These are phyloP conservation scores for Umimayanthus chanpuru DNA, from an alignment of 92 coral and sea anemone species.

Conservation along the genomic window DNA sequence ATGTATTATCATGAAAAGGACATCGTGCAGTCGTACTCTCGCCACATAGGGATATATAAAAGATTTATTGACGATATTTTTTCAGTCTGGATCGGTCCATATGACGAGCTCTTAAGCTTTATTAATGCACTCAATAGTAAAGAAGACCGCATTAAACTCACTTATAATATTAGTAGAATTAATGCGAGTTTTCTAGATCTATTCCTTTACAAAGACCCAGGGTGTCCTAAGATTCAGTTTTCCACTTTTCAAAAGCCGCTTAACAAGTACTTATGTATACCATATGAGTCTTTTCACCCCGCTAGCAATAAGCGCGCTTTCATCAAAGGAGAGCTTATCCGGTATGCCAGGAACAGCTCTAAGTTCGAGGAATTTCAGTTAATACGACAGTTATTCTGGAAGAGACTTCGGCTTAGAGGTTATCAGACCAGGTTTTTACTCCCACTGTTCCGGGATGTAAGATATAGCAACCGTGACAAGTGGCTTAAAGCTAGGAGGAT, in stretches of 20 bases:
- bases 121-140: slow-evolving; percentile 1
- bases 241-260: slow-evolving; percentile 22
- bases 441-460: slow-evolving; percentile 2
- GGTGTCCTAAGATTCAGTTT: background rate
- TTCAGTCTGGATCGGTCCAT: too few relatives aligned
- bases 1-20: too few relatives aligned
- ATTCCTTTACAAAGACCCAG: slow-evolving; percentile 13
- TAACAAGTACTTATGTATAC: slow-evolving; percentile 10
- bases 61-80: too few relatives aligned
- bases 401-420: background rate
- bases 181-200: background rate
- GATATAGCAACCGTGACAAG: background rate
- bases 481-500: background rate
- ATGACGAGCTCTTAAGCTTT: too few relatives aligned
- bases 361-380: too few relatives aligned
- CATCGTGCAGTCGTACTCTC: too few relatives aligned
- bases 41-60: too few relatives aligned
- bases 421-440: background rate
- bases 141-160: slow-evolving; percentile 2
- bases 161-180: background rate
- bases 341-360: too few relatives aligned
- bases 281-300: slow-evolving; percentile 19
- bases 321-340: too few relatives aligned
- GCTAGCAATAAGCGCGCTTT: background rate
- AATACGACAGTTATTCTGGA: too few relatives aligned